Evolutionary conservation across 2,797 vertebrate genomes (phyloP).

Genomic region (Petrocephalus schoutedeni): DNA sequence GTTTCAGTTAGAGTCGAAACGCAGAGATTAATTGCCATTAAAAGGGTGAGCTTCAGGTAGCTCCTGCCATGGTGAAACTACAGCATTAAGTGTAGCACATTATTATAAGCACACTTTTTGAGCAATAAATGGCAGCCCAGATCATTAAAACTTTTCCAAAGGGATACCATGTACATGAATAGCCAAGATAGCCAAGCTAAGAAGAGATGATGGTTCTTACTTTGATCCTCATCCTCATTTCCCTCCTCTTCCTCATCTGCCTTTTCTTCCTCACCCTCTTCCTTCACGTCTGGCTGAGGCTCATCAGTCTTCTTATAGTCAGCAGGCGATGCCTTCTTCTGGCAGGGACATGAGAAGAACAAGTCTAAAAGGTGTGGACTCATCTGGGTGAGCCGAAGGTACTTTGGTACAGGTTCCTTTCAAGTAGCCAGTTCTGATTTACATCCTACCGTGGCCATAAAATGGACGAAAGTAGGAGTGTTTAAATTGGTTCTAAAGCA

Average conservation of each 20-base stretch:
- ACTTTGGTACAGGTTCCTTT: background rate
- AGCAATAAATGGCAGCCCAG: background rate
- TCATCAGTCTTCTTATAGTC: constrained; percentile 95
- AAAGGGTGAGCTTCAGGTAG: no score
- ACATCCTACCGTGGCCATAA: background rate
- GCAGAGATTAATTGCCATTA: no score
- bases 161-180: background rate
- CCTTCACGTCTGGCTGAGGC: constrained; percentile 88
- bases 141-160: background rate
- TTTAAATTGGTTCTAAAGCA: background rate
- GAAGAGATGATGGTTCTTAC: constrained; percentile 30
- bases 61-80: no score
- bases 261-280: constrained; percentile 67
- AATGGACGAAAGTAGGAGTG: background rate
- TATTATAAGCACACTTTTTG: no score
- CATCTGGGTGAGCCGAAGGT: background rate
- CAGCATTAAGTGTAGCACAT: no score
- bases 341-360: constrained; percentile 30
- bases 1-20: background rate
- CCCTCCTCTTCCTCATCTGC: constrained; percentile 43
- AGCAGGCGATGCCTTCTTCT: constrained; percentile 78
- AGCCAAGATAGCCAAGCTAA: background rate
- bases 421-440: background rate
- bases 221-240: constrained; percentile 47
- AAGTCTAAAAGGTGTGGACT: background rate